Conservation (phyloP, 2,888 invertebrate genomes). For the Philaethria dido region DNA sequence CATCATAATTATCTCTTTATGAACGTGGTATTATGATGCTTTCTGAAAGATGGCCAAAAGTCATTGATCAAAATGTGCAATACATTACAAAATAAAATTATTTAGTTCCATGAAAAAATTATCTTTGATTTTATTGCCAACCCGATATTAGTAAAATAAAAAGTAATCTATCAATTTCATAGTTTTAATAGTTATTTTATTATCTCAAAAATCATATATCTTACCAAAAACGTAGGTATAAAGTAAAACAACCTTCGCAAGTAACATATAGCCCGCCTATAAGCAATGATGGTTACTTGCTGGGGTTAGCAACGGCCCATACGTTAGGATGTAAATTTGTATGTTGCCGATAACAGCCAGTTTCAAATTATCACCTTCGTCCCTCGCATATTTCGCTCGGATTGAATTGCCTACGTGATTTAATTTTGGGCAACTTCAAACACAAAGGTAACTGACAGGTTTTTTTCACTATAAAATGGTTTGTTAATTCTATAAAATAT, state of each 20-base stretch:
- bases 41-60: no score
- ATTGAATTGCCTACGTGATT: slow-evolving; percentile 44
- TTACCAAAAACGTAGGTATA: neutral
- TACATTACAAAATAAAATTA: no score
- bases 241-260: slow-evolving; percentile 24
- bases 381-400: slow-evolving; percentile 44
- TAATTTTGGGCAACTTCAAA: slow-evolving; percentile 25
- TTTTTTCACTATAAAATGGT: neutral
- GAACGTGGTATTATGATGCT: no score
- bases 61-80: no score
- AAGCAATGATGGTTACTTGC: slow-evolving; percentile 50
- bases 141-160: no score
- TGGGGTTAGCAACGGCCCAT: slow-evolving; percentile 36
- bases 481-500: neutral
- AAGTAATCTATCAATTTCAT: no score
- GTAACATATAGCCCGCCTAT: slow-evolving; percentile 53
- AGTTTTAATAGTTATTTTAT: no score
- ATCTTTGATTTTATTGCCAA: no score
- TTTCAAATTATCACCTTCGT: slow-evolving; percentile 51
- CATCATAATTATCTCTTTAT: no score
- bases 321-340: slow-evolving; percentile 50
- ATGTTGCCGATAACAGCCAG: slow-evolving; percentile 49
- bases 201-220: neutral
- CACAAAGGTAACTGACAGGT: slow-evolving; percentile 3
- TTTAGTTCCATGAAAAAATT: no score